Base-by-base conservation (phyloP, 2,113 vertebrate species). In the Poicephalus gulielmi region DNA sequence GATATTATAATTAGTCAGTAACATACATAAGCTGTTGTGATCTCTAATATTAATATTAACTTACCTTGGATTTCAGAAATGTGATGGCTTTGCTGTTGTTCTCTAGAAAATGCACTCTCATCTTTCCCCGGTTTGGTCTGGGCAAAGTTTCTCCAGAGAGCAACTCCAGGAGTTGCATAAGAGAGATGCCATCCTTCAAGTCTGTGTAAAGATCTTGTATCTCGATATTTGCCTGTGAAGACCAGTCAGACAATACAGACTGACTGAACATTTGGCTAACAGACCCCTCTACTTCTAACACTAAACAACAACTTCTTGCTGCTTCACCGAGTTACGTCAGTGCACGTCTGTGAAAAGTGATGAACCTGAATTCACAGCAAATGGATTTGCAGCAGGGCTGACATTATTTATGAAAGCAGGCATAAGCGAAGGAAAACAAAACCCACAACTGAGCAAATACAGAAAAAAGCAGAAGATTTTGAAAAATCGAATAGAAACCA, bases 51-150 rank as follows among this genome's bases (percentile, higher is more conserved):
- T 19, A 52, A 4, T n/a, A 70, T 59, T 64, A 12, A 52, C 63
- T 75, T 69, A 99, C 99, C 98, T 99, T 99, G 83, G 98, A 98
- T 95, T 98, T 99, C 74, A 99, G 98, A 97, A 99, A 99, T 73
- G 95, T 96, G 85, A 99, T 98, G 57, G 99, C 99, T 69, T 97
- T 98, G 98, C 98, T 98, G 97, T 98, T 99, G 98, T 99, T 99
- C 94, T 99, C 99, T 70, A 99, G 97, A 84, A 98, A 99, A 97
- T 99, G 98, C 28, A 99, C 98, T 5, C 98, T 97, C 88, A 99
- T 97, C 28, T 74, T 98, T 33, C 98, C 98, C 13, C 77, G 91
- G 95, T 97, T 99, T 2, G 98, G 98, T 7, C 88, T 97, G 13
- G 98, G 98, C 90, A 99, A 95, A 73, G 71, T 82, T 77, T 98